A percentile compares a stretch with the other conserved stretches of the same genome.
These are phyloP conservation scores for Bucco capensis DNA, from an alignment of 2,113 vertebrate species.

Conservation along the genomic window DNA sequence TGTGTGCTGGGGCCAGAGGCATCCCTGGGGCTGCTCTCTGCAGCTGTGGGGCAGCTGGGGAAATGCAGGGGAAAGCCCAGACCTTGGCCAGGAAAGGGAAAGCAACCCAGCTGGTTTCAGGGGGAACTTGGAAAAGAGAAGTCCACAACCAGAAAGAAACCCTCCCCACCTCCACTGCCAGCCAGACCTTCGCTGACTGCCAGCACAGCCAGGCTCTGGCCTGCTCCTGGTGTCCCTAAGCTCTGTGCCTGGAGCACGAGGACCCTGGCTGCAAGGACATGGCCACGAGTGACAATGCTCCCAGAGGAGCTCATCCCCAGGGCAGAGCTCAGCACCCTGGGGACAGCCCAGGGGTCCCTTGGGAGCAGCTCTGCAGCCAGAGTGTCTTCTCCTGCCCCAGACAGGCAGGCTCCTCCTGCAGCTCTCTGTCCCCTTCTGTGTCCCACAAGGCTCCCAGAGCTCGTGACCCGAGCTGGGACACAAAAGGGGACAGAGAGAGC, in stretches of 20 bases:
- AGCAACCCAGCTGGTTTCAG: neutral
- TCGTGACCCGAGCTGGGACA: neutral
- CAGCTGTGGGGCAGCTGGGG: neutral
- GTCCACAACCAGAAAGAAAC: neutral
- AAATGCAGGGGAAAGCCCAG: neutral
- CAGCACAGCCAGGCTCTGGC: neutral
- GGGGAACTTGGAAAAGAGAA: neutral
- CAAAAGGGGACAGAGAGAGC: neutral
- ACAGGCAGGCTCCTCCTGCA: neutral
- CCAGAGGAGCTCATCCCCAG: neutral
- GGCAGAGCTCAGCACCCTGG: neutral
- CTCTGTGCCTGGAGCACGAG: rapidly evolving
- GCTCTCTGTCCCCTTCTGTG: too few species aligned
- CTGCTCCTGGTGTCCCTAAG: neutral
- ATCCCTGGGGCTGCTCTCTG: neutral
- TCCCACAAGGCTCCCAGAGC: too few species aligned
- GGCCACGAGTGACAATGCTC: neutral
- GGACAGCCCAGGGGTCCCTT: neutral
- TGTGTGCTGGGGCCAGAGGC: neutral
- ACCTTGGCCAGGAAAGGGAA: neutral
- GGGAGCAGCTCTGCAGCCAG: neutral
- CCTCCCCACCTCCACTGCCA: neutral
- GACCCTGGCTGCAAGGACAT: neutral
- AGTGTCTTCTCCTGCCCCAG: neutral
- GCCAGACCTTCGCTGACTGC: neutral